Percentiles rank a stretch among this genome's conserved stretches.
These are phyloP conservation scores for Hylaeus volcanicus DNA, from an alignment of 1,140 invertebrate species.

Conservation along the genomic window DNA sequence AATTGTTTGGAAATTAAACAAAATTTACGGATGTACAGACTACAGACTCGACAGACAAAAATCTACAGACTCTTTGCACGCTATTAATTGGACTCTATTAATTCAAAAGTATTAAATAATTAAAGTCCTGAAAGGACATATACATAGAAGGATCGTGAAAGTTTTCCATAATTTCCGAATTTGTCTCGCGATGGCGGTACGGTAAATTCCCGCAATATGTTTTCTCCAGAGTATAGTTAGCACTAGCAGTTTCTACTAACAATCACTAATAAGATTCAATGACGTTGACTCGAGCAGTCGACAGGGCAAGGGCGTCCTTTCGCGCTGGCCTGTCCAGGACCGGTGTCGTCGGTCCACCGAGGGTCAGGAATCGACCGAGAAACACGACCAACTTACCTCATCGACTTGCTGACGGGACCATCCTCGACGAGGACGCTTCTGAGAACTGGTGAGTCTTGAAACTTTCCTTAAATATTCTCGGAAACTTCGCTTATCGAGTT, in stretches of 20 bases:
- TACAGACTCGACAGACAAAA: too few relatives aligned
- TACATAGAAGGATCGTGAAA: too few relatives aligned
- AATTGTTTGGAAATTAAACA: too few relatives aligned
- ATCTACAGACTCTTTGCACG: too few relatives aligned
- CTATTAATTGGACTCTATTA: too few relatives aligned
- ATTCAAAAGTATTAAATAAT: too few relatives aligned
- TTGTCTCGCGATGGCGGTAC: neutral
- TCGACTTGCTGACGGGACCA: constrained; percentile 76
- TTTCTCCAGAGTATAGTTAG: constrained; percentile 18
- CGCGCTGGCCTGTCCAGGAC: constrained; percentile 78
- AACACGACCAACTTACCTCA: constrained; percentile 74
- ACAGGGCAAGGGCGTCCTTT: constrained; percentile 86
- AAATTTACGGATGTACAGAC: too few relatives aligned
- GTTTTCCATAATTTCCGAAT: too few relatives aligned
- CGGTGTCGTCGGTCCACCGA: constrained; percentile 76
- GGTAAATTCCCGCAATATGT: constrained; percentile 31
- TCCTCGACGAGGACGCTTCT: constrained; percentile 81
- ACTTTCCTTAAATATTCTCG: neutral
- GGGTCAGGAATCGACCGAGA: constrained; percentile 72
- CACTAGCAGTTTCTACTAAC: constrained; percentile 61
- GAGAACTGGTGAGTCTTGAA: constrained; percentile 80
- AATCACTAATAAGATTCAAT: constrained; percentile 67
- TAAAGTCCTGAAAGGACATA: too few relatives aligned
- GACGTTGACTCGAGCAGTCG: constrained; percentile 81
- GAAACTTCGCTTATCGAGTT: neutral